A percentile compares a stretch with the other conserved stretches of the same genome.
Conservation (phyloP, 2,113 vertebrate genomes). For the Rhinichthys klamathensis region DNA sequence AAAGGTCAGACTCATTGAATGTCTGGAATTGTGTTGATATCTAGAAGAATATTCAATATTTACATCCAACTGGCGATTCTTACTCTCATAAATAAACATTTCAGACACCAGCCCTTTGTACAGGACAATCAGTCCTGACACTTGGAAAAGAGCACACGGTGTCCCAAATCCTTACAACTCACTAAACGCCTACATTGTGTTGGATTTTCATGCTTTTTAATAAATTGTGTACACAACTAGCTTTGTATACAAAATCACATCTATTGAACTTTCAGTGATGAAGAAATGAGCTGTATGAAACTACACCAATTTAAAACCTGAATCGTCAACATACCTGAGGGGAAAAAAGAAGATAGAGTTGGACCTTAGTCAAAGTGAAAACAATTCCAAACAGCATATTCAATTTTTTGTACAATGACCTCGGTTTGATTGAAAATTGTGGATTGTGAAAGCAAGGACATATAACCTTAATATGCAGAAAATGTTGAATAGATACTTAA, state of each 20-base stretch:
- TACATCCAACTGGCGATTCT: neutral
- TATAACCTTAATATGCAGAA: neutral
- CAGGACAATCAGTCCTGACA: neutral
- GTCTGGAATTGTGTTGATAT: constrained; percentile 5
- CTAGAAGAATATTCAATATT: neutral
- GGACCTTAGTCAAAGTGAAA: neutral
- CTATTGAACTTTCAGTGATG: neutral
- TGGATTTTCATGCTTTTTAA: neutral
- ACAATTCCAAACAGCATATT: neutral
- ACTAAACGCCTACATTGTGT: neutral
- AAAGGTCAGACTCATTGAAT: constrained; percentile 16
- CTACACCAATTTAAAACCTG: neutral
- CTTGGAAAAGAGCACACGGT: neutral
- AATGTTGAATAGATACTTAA: neutral
- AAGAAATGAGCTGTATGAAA: neutral
- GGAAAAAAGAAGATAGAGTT: neutral
- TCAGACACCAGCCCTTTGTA: neutral
- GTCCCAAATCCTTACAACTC: neutral
- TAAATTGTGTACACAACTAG: neutral
- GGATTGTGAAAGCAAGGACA: too few relatives aligned
- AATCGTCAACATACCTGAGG: neutral
- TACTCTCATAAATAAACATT: neutral
- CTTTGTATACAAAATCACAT: neutral
- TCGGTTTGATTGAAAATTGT: too few relatives aligned
- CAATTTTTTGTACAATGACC: too few relatives aligned